Evolutionary conservation across 1,140 invertebrate species (phyloP), one percentile per base, ranked within the genome.

Genomic region (Penaeus chinensis): DNA sequence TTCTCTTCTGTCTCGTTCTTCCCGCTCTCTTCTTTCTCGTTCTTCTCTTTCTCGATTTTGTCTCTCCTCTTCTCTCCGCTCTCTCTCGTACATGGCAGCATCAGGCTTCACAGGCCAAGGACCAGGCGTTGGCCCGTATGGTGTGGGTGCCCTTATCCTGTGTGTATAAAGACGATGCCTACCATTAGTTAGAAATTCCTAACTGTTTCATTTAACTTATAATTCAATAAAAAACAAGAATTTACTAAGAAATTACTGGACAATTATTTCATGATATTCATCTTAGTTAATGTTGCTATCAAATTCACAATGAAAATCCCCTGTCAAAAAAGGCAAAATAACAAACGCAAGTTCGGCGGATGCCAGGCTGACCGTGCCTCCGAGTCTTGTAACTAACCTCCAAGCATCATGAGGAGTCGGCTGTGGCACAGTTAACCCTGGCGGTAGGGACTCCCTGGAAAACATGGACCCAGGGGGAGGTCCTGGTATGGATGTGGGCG

Each of bases 381-480:
- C 20, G 4, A 74, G 71, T 74, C 18, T 74, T 74, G 8, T 74
- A 74, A 74, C 71, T 74, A 74, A 87, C 89, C 89, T 90, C 89
- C 89, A 90, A 16, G 87, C 84, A 71, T 88, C 84, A 84, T 88
- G 87, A 79, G 87, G 81, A 47, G 89, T 87, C 1, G 89, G 89
- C 60, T 88, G 87, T 65, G 89, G 89, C 62, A 89, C 85, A 60
- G 84, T 69, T 54, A 90, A 74, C 20, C 89, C 89, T 63, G 88
- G 42, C 79, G 88, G 78, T 82, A 89, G 69, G 65, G 88, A 71
- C 63, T 90, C 89, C 79, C 89, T 89, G 20, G 89, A 90, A 81
- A 90, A 90, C 89, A 90, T 90, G 27, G 89, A 90, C 18, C 89
- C 89, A 47, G 89, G 89, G 16, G 89, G 87, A 61, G 89, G 89